phyloP scores from a whole-genome alignment of 2,888 invertebrate species.

The Eilema griseolum region DNA sequence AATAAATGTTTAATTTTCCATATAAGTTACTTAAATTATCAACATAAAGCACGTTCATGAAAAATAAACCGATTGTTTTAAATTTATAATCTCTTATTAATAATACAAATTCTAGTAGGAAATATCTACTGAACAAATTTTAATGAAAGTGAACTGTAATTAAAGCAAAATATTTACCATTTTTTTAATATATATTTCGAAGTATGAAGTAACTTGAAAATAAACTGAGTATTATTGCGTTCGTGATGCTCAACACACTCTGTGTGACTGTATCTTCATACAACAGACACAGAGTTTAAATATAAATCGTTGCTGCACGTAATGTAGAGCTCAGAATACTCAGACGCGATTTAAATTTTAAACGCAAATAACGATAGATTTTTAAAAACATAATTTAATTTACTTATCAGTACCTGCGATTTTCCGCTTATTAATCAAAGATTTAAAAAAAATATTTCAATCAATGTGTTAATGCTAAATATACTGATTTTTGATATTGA shows the following conservation, averaged over 20 bases:
- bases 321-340: not conserved
- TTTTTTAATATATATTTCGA: constrained; percentile 17
- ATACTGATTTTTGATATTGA: too few species aligned
- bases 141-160: not conserved
- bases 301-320: constrained; percentile 34
- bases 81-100: not conserved
- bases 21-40: not conserved
- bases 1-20: too few species aligned
- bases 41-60: not conserved
- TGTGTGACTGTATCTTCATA: constrained; percentile 44
- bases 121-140: not conserved
- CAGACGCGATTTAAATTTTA: not conserved
- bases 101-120: not conserved
- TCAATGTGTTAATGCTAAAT: not conserved
- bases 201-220: not conserved
- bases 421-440: not conserved
- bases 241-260: constrained; percentile 38
- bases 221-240: not conserved
- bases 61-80: not conserved
- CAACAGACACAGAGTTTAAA: constrained; percentile 52
- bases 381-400: not conserved
- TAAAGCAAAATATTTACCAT: constrained; percentile 2
- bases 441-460: not conserved
- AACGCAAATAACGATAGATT: not conserved
- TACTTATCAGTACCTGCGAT: not conserved